Evolutionary conservation across 2,113 vertebrate species (phyloP).

Genomic region (Chauna torquata): DNA sequence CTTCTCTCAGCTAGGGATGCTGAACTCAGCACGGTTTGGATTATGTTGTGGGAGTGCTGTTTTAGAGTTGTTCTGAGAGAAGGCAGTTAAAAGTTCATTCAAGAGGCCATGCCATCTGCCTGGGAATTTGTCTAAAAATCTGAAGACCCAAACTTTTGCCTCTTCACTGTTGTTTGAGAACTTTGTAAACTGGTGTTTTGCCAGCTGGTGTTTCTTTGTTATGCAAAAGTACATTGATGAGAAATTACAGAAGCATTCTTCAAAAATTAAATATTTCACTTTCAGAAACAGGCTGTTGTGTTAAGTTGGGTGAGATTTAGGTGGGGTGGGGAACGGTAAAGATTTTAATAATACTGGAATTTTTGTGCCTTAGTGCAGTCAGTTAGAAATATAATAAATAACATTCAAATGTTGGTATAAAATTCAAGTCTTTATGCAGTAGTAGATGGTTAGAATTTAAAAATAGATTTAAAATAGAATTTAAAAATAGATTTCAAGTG

Average conservation of each 20-base stretch:
- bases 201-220: neutral
- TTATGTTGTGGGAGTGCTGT: neutral
- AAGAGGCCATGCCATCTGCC: neutral
- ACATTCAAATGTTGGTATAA: neutral
- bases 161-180: neutral
- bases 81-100: neutral
- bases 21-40: neutral
- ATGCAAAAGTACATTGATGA: neutral
- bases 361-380: neutral
- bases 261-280: neutral
- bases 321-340: too few species aligned
- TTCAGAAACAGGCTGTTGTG: neutral
- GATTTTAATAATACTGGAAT: neutral
- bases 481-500: neutral
- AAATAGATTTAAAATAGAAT: neutral
- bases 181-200: neutral
- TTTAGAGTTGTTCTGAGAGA: neutral
- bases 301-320: neutral
- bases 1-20: neutral
- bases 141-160: neutral
- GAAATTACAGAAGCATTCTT: neutral
- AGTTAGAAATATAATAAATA: neutral
- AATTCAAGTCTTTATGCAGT: neutral
- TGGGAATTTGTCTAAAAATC: neutral
- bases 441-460: neutral